Evolutionary conservation across 2,888 invertebrate species (phyloP).

Genomic region (Rhamnusium bicolor): DNA sequence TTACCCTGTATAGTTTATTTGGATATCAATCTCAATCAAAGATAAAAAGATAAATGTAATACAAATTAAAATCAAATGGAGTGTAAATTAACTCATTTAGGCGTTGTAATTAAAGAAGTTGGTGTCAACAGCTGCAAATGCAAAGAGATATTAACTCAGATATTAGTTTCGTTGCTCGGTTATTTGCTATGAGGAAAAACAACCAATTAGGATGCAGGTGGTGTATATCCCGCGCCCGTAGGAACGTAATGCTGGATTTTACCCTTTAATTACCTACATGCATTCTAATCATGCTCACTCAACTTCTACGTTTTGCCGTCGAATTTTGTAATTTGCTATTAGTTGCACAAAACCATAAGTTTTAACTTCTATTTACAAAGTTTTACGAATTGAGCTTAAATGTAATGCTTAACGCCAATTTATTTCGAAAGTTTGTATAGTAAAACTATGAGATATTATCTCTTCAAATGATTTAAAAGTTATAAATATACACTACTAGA

Average conservation of each 20-base stretch:
- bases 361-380: slow-evolving; percentile 18
- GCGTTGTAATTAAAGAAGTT: slow-evolving; percentile 37
- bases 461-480: no score
- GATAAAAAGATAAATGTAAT: neutral
- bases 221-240: slow-evolving; percentile 38
- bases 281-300: slow-evolving; percentile 48
- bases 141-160: slow-evolving; percentile 33
- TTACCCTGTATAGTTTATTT: no score
- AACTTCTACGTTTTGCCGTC: slow-evolving; percentile 39
- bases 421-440: neutral
- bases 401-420: neutral
- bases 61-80: slow-evolving; percentile 33
- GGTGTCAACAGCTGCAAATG: slow-evolving; percentile 31
- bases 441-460: no score
- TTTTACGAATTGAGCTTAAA: neutral
- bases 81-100: slow-evolving; percentile 39
- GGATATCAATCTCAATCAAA: neutral
- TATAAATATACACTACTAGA: no score
- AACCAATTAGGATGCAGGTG: slow-evolving; percentile 48
- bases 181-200: slow-evolving; percentile 41
- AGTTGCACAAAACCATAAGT: slow-evolving; percentile 19
- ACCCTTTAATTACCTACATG: slow-evolving; percentile 51
- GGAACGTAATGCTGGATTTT: slow-evolving; percentile 42
- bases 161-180: slow-evolving; percentile 42
- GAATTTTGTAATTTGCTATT: slow-evolving; percentile 43